Base-by-base conservation (phyloP, 2,113 vertebrate genomes). In the Patagioenas fasciata region DNA sequence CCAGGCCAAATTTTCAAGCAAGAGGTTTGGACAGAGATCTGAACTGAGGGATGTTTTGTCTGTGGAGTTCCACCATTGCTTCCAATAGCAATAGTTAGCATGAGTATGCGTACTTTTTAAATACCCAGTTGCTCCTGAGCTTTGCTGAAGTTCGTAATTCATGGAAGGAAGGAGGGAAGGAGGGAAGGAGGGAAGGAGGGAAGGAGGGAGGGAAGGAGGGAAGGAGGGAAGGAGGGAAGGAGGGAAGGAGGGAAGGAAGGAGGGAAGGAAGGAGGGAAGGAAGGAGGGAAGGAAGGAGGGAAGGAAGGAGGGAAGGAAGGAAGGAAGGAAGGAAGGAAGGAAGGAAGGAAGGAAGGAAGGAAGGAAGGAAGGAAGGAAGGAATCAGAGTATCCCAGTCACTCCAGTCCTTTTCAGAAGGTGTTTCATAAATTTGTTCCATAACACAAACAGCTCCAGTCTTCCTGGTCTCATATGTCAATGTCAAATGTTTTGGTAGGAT, bases 1-100 rank as follows among this genome's bases (percentile, higher is more conserved):
- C 80, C 90, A 96, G 93, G 80, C 90, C 80, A 86, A 85, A 83
- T 67, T 86, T 92, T 62, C 60, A 85, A 71, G 75, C 67, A 78
- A 91, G 64, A 83, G 64, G 80, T 91, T 74, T 95, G 93, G 89
- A 74, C 65, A 44, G n/a, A 82, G 61, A 92, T 61, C 81, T 75
- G 74, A 96, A 85, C 58, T 91, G 36, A 26, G 50, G n/a, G 56
- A 60, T 81, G 51, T 66, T 90, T 62, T 84, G 83, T 85, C 82
- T 94, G 34, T 85, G 71, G 42, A 95, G 56, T 48, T 90, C 64
- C 54, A 62, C 42, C 66, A 74, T 17, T 44, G n/a, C 81, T 88
- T 95, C 75, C 85, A 90, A 67, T 60, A 70, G 67, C 79, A 96
- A 38, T 28, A 85, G 13, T 32, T 29, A 62, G 32, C 32, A 87